Conservation (phyloP, 2,113 vertebrate species). For the Eudorcas thomsonii region DNA sequence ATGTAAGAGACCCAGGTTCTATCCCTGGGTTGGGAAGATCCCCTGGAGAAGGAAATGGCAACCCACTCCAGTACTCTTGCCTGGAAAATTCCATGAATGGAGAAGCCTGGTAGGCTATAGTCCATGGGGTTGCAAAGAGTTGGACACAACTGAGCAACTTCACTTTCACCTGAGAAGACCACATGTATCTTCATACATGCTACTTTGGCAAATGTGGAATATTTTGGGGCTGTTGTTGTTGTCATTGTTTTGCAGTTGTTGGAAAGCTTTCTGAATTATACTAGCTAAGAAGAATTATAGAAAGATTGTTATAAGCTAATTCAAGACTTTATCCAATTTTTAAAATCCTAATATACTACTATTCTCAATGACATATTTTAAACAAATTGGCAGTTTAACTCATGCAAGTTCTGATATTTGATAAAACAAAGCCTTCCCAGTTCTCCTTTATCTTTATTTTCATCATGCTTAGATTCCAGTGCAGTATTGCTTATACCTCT, state of each 20-base stretch:
- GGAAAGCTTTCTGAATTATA: not conserved
- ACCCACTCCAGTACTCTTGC: too few relatives aligned
- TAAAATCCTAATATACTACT: not conserved
- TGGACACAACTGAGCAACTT: too few relatives aligned
- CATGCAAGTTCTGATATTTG: not conserved
- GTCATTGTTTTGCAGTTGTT: not conserved
- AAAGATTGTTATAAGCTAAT: not conserved
- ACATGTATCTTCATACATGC: constrained; percentile 85
- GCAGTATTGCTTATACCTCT: not conserved
- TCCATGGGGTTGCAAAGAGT: too few relatives aligned
- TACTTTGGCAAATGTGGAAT: constrained; percentile 78
- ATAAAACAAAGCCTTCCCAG: not conserved
- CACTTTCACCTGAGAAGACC: not conserved
- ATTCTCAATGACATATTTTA: not conserved
- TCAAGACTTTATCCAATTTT: not conserved
- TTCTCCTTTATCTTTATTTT: not conserved
- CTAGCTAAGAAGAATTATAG: not conserved
- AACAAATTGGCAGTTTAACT: not conserved
- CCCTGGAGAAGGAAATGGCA: too few relatives aligned
- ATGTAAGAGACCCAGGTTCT: accelerated
- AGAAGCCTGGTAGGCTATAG: too few relatives aligned
- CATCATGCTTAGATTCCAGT: not conserved
- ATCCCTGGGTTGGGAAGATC: too few relatives aligned
- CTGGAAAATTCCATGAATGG: too few relatives aligned
- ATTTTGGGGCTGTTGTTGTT: not conserved